Conservation (phyloP, 1,140 invertebrate species). For the Eumeta japonica region DNA sequence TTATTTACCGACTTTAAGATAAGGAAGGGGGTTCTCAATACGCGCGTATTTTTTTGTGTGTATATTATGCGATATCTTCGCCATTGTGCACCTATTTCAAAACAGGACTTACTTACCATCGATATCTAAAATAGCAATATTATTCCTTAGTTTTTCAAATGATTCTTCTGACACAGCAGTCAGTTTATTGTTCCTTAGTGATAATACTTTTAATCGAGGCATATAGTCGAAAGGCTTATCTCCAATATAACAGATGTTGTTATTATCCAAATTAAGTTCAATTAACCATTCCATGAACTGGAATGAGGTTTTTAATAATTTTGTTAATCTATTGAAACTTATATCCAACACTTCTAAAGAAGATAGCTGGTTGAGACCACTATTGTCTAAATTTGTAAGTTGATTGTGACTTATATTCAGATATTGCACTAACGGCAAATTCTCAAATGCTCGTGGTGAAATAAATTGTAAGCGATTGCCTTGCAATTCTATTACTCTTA, state of each 20-base stretch:
- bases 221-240: conserved; percentile 76
- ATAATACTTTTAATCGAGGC: conserved; percentile 77
- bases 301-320: conserved; percentile 65
- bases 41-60: no score
- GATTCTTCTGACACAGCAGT: conserved; percentile 71
- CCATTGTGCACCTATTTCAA: conserved; percentile 2
- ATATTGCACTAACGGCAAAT: conserved; percentile 74
- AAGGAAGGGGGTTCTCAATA: no score
- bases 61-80: no score
- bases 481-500: conserved; percentile 76
- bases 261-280: conserved; percentile 77
- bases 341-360: conserved; percentile 81
- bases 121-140: conserved; percentile 80
- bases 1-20: no score
- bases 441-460: conserved; percentile 73
- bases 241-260: conserved; percentile 70
- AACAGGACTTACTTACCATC: conserved; percentile 64
- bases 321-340: conserved; percentile 73
- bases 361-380: conserved; percentile 67
- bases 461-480: conserved; percentile 75
- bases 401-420: conserved; percentile 81
- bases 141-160: conserved; percentile 72
- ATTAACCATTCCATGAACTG: conserved; percentile 79
- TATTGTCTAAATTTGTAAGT: conserved; percentile 67
- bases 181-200: conserved; percentile 76